Conservation (phyloP, 1,140 invertebrate species). For the Drosophila nannoptera region DNA sequence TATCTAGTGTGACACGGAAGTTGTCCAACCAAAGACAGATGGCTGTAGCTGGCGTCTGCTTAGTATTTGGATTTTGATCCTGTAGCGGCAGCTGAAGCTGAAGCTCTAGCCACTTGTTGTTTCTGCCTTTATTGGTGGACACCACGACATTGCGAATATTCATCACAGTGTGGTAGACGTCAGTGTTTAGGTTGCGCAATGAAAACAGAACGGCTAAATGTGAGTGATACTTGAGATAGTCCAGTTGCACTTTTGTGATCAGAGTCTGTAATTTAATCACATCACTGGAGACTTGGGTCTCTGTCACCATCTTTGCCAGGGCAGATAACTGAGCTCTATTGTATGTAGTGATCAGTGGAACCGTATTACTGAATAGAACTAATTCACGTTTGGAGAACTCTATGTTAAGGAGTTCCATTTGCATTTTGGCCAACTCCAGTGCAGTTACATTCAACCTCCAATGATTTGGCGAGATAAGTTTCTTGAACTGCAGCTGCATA, state of each 20-base stretch:
- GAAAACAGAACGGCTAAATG: constrained; percentile 39
- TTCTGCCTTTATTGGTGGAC: constrained; percentile 46
- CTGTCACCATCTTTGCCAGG: constrained; percentile 32
- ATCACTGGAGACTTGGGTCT: constrained; percentile 37
- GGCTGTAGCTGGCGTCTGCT: constrained; percentile 33
- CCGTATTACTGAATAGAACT: constrained; percentile 39
- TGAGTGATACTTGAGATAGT: constrained; percentile 51
- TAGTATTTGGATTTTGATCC: background rate
- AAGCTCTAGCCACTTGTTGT: constrained; percentile 66
- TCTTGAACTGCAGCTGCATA: constrained; percentile 50
- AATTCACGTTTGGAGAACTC: constrained; percentile 72
- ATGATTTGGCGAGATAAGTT: constrained; percentile 49
- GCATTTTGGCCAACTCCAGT: constrained; percentile 50
- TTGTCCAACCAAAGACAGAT: constrained; percentile 65
- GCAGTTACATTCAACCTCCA: constrained; percentile 61
- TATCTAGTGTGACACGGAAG: constrained; percentile 51
- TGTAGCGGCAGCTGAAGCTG: constrained; percentile 52
- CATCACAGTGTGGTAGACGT: constrained; percentile 60
- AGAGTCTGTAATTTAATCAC: constrained; percentile 63
- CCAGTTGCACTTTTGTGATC: constrained; percentile 45
- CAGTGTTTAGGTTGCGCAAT: constrained; percentile 52
- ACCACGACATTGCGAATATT: constrained; percentile 53
- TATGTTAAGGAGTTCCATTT: constrained; percentile 53
- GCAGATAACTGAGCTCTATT: constrained; percentile 25
- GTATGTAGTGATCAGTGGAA: constrained; percentile 36